These are phyloP conservation scores for Rattus rattus DNA, from an alignment of 2,113 vertebrate species.

Conservation along the genomic window DNA sequence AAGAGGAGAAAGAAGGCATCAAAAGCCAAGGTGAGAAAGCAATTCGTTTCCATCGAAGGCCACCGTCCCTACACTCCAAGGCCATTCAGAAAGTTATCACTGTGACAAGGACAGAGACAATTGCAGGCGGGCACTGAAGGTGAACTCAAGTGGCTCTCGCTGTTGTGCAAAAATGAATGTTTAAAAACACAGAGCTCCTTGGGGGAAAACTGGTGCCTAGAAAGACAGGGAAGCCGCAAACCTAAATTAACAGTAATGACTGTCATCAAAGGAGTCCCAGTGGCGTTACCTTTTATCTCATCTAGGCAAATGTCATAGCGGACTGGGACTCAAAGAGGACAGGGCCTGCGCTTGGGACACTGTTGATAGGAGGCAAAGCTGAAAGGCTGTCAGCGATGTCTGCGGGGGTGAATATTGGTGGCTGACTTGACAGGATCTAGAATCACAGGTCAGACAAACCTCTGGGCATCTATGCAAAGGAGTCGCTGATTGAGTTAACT, in stretches of 20 bases:
- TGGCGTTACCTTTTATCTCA: not conserved
- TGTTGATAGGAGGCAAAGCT: not conserved
- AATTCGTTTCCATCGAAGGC: not conserved
- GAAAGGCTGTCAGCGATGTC: not conserved
- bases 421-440: not conserved
- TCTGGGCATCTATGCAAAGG: not conserved
- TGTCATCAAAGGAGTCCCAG: not conserved
- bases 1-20: conserved; percentile 67
- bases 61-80: conserved; percentile 7
- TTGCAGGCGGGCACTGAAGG: not conserved
- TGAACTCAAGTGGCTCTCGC: conserved; percentile 4
- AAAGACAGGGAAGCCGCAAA: conserved; percentile 41
- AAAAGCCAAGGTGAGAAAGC: conserved; percentile 15
- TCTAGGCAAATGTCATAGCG: not conserved
- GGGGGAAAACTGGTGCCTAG: not conserved
- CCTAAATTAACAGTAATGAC: conserved; percentile 23
- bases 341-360: not conserved
- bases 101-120: not conserved
- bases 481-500: not conserved
- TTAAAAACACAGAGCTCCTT: conserved; percentile 9
- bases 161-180: not conserved
- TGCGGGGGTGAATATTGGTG: not conserved
- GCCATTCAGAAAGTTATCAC: not conserved
- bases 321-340: not conserved
- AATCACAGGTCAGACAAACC: not conserved